These are phyloP conservation scores for Sigmodon hispidus DNA, from an alignment of 2,113 vertebrate genomes.

Conservation along the genomic window DNA sequence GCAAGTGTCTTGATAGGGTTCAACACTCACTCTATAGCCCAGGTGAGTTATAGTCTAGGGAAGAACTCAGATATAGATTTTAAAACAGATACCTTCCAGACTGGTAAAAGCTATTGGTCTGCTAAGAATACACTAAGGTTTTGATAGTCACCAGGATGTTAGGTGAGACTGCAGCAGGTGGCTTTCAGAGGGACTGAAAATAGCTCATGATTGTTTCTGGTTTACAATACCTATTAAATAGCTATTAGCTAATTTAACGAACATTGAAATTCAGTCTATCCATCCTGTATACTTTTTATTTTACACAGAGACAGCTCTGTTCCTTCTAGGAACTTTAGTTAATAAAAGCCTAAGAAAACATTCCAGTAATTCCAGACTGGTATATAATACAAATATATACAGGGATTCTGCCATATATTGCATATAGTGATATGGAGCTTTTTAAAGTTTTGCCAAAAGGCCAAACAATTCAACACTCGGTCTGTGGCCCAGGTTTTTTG, in stretches of 20 bases:
- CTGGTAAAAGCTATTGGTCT: not conserved
- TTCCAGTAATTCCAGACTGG: not conserved
- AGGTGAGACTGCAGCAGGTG: not conserved
- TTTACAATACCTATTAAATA: not conserved
- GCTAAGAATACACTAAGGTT: not conserved
- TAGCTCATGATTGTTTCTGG: not conserved
- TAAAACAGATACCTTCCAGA: not conserved
- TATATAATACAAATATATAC: not conserved
- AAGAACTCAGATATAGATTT: not conserved
- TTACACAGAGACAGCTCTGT: not conserved
- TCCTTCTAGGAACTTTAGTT: not conserved
- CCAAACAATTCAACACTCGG: not conserved
- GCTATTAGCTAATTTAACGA: not conserved
- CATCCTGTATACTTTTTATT: not conserved
- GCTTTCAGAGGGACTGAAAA: not conserved
- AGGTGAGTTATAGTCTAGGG: not conserved
- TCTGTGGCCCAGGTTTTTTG: not conserved
- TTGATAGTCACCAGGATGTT: not conserved
- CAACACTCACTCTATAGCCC: no score
- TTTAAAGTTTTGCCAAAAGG: not conserved
- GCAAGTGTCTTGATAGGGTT: not conserved
- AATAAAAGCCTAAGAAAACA: not conserved
- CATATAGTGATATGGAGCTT: not conserved
- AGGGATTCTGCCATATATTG: not conserved
- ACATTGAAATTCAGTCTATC: not conserved